Evolutionary conservation across 2,113 vertebrate species (phyloP).

Genomic region (Oreotrochilus melanogaster): DNA sequence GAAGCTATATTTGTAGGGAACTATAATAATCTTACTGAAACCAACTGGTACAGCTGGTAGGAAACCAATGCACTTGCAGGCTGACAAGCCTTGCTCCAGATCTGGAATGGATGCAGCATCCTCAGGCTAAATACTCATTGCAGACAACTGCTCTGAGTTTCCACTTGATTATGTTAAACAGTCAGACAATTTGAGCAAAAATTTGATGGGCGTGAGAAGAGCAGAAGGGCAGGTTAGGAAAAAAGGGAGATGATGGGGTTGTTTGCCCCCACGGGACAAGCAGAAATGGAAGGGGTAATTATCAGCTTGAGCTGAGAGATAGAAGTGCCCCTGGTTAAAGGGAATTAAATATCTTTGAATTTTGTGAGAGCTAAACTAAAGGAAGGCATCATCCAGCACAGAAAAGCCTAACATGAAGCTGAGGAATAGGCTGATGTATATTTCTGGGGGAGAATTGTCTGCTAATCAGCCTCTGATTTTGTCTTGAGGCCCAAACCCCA

Average conservation of each 20-base stretch:
- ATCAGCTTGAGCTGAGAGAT: background rate
- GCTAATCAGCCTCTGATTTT: background rate
- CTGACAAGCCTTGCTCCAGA: background rate
- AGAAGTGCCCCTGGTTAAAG: background rate
- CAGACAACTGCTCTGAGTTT: slow-evolving; percentile 19
- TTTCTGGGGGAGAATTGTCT: background rate
- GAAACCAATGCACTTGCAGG: background rate
- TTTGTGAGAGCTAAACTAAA: background rate
- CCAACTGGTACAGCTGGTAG: slow-evolving; percentile 39
- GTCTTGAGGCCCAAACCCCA: background rate
- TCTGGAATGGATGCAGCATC: slow-evolving; percentile 2
- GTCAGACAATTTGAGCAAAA: background rate
- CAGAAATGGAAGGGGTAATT: background rate
- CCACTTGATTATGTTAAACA: slow-evolving; percentile 6
- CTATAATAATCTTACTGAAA: slow-evolving; percentile 47
- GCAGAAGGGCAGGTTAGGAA: background rate
- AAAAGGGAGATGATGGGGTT: background rate
- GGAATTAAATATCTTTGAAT: background rate
- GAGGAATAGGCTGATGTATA: background rate
- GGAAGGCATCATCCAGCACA: background rate
- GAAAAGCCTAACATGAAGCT: background rate
- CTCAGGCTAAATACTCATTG: slow-evolving; percentile 12
- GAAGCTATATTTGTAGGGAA: slow-evolving; percentile 21
- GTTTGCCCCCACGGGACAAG: background rate
- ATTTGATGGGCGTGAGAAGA: background rate